These are phyloP conservation scores for Bathynomus jamesi DNA, from an alignment of 1,140 invertebrate genomes.

Conservation along the genomic window DNA sequence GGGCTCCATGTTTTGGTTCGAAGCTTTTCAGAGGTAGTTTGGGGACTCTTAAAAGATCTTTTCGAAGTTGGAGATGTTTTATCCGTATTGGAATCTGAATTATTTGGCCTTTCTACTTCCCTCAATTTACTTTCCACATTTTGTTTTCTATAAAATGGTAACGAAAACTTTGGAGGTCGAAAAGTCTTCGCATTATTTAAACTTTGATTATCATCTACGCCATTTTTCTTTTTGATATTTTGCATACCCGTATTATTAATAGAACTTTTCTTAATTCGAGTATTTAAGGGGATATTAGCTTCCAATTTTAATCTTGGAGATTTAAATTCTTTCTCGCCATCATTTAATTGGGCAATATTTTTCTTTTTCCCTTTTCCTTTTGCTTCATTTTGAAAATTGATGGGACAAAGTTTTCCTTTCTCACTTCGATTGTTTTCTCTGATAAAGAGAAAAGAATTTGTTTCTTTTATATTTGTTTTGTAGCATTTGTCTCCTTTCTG, in stretches of 20 bases:
- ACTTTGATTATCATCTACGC: background rate
- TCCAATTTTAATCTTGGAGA: background rate
- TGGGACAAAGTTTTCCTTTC: background rate
- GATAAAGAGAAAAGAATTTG: constrained; percentile 1
- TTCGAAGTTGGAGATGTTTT: background rate
- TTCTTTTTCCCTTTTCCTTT: background rate
- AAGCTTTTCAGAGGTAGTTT: background rate
- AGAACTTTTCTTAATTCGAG: background rate
- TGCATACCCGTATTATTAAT: background rate
- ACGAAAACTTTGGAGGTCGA: background rate
- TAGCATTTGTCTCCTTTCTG: background rate
- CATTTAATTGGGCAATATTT: background rate
- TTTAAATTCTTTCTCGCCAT: background rate
- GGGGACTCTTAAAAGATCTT: background rate
- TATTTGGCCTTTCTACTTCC: background rate
- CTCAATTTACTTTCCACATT: background rate
- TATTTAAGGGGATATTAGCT: background rate
- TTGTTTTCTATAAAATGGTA: background rate
- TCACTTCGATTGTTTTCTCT: background rate
- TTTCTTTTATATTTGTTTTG: background rate
- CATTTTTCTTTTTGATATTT: background rate
- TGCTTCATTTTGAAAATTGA: background rate
- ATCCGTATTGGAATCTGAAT: background rate
- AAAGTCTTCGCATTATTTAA: background rate
- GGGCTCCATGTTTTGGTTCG: no score